Evolutionary conservation across 2,888 invertebrate species (phyloP), one percentile per base, ranked within the genome.

Genomic region (Diaprepes abbreviatus): DNA sequence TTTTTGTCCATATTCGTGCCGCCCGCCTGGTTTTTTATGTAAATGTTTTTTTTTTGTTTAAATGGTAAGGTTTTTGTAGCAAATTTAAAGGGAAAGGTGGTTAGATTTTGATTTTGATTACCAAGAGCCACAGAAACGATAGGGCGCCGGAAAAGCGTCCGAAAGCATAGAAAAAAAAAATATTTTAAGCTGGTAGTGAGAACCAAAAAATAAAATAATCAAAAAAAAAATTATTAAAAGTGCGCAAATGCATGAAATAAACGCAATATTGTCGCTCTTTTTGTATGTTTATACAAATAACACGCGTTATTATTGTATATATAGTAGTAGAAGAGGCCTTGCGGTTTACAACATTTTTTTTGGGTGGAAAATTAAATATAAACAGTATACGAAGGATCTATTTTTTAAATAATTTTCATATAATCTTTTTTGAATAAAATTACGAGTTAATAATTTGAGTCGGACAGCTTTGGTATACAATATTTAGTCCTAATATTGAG

Each of bases 151-250:
- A 24, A 9, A n/a, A 14, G 38, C 14, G 10, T 12, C 28, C 14
- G 17, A 31, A 45, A 24, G 28, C 21, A 33, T 40, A 28, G 16
- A 43, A 45, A 45, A n/a, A n/a, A n/a, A n/a, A 12, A 43, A 16
- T 54, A 14, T 31, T 48, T 54, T 64, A 45, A 57, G 65, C 57
- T 58, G 48, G 57, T 65, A 65, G 65, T 65, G 45, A 10, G 33
- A 55, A 65, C 48, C 40, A 57, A 57, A 65, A 57, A 43, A 35
- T 12, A 45, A 45, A 58, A 55, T 52, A 62, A 59, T 43, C 14
- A 35, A 24, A 28, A 36, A 40, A 57, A 55, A 16, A 19, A 36
- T 24, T 31, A 31, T 38, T 19, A 58, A 33, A 58, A 21, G 5
- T 52, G 28, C 50, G 24, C 36, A n/a, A 24, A 38, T 1, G 52